Evolutionary conservation across 2,888 invertebrate genomes (phyloP).

Genomic region (Drosophila formosana): DNA sequence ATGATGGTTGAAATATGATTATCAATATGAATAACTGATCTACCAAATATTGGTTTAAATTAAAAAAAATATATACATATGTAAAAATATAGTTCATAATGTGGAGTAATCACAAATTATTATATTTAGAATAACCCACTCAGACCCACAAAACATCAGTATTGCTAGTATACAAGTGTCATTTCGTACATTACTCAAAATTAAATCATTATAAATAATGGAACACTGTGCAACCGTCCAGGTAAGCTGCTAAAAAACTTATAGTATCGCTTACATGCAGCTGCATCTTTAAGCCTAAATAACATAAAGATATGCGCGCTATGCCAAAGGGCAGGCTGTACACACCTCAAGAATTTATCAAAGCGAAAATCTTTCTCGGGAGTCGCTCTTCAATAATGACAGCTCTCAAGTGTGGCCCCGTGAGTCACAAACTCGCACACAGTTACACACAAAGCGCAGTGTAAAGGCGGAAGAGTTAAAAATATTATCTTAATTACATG

Average conservation of each 20-base stretch:
- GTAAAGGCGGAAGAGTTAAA: constrained; percentile 50
- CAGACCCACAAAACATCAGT: too few relatives aligned
- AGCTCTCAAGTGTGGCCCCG: constrained; percentile 60
- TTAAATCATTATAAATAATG: constrained; percentile 2
- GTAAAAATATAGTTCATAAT: too few relatives aligned
- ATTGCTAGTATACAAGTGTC: not conserved
- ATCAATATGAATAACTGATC: too few relatives aligned
- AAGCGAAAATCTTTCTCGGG: constrained; percentile 48
- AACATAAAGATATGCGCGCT: constrained; percentile 16
- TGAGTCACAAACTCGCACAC: constrained; percentile 48
- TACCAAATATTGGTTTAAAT: too few relatives aligned
- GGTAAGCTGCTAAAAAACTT: not conserved
- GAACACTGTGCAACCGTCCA: not conserved
- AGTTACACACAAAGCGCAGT: constrained; percentile 52
- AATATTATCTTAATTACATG: constrained; percentile 71
- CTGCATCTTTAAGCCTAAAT: constrained; percentile 13
- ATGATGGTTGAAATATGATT: too few relatives aligned
- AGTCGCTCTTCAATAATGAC: constrained; percentile 66
- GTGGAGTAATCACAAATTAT: too few relatives aligned
- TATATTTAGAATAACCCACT: too few relatives aligned
- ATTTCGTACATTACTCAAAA: not conserved
- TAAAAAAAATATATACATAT: too few relatives aligned
- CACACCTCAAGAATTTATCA: constrained; percentile 45
- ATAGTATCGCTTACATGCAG: constrained; percentile 20
- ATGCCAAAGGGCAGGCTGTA: constrained; percentile 56